phyloP scores from a whole-genome alignment of 2,797 vertebrate species.

The Gobio occitaniae region DNA sequence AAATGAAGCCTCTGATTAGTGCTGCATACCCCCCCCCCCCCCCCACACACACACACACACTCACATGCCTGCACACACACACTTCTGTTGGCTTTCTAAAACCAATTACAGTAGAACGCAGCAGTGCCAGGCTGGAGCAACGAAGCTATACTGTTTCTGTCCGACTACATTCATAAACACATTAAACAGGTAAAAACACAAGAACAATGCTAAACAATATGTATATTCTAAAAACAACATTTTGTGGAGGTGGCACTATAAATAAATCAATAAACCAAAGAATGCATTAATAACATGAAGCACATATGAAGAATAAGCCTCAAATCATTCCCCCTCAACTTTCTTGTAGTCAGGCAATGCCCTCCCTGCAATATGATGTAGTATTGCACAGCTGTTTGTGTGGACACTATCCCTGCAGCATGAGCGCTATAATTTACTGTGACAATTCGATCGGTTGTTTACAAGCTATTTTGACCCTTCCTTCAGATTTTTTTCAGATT shows the following conservation, averaged over 20 bases:
- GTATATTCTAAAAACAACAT: not conserved
- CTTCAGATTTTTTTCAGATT: no score
- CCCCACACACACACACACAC: not conserved
- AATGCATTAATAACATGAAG: not conserved
- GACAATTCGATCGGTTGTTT: constrained; percentile 8
- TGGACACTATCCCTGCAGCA: constrained; percentile 12
- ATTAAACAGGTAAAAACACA: not conserved
- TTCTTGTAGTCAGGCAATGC: not conserved
- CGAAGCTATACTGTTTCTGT: not conserved
- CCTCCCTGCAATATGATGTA: not conserved
- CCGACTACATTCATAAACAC: not conserved
- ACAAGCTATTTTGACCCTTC: not conserved
- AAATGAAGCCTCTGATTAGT: not conserved
- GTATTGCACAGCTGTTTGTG: constrained; percentile 1
- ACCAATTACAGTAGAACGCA: constrained; percentile 25
- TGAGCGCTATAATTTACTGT: constrained; percentile 1
- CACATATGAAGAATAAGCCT: not conserved
- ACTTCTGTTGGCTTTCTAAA: constrained; percentile 24
- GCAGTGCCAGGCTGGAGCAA: constrained; percentile 10
- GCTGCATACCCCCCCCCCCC: not conserved
- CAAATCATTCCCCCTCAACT: not conserved
- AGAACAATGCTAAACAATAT: not conserved
- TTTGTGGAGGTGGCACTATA: not conserved
- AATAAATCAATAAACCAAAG: not conserved
- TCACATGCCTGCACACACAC: constrained; percentile 33